These are phyloP conservation scores for Megaptera novaeangliae DNA, from an alignment of 2,113 vertebrate species.

Conservation along the genomic window DNA sequence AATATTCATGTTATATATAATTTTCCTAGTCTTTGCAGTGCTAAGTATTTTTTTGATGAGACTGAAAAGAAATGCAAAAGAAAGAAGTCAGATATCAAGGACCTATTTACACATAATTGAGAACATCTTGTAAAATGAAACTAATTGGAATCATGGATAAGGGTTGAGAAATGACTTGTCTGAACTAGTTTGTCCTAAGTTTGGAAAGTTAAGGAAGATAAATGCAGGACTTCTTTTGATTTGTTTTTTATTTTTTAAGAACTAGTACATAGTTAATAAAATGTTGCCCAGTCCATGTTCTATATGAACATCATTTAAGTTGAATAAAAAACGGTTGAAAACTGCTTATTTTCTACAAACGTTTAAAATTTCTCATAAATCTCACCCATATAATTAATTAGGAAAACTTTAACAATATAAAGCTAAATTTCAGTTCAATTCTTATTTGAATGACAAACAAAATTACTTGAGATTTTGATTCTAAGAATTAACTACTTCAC, in stretches of 20 bases:
- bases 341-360: not conserved
- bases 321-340: not conserved
- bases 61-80: not conserved
- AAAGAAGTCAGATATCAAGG: not conserved
- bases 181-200: not conserved
- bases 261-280: not conserved
- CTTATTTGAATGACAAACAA: not conserved
- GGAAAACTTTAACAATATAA: not conserved
- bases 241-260: not conserved
- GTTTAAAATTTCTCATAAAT: not conserved
- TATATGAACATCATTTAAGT: not conserved
- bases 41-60: not conserved
- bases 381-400: not conserved
- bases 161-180: not conserved
- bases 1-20: not conserved
- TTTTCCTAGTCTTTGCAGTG: not conserved
- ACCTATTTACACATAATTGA: slow-evolving; percentile 1
- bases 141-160: not conserved
- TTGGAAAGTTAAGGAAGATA: slow-evolving; percentile 17
- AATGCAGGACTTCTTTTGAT: not conserved
- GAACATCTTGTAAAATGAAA: slow-evolving; percentile 16
- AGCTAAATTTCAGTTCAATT: not conserved
- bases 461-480: not conserved
- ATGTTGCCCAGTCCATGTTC: not conserved
- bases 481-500: not conserved